Base-by-base conservation (phyloP, 1,140 invertebrate species). In the Hypothenemus hampei region DNA sequence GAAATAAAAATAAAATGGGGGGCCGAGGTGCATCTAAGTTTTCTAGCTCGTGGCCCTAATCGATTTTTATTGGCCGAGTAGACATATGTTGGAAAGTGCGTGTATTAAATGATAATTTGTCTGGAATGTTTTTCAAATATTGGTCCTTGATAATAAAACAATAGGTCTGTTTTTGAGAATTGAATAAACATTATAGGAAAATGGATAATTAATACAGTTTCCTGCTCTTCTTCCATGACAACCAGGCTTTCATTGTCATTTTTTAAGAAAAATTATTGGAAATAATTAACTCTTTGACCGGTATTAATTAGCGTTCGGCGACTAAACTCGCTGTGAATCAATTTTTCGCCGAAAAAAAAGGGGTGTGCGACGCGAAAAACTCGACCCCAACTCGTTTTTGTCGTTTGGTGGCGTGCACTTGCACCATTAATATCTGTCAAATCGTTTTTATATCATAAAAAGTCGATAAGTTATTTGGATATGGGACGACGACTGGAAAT, bases 391-490 rank as follows among this genome's bases (percentile, higher is more conserved):
- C 8, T 7, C 11, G 19, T 18, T 43, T 21, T 43, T 23, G 40
- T 43, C 40, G 40, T 43, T 21, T 43, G 40, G 20, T 43, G 21
- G 40, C 40, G 40, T 43, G 40, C 40, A 43, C 40, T 43, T 18
- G 19, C 7, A 43, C 40, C 40, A 43, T 43, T 43, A 43, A 43
- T 43, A 43, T 43, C 40, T 21, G 19, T 43, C 40, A 43, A 16
- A 11, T 10, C 18, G 21, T 43, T 43, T 43, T 37, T 29, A 29
- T 37, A 21, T 23, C 23, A 43, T 43, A 23, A 43, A 23, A 43
- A 18, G 40, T 43, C 40, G 40, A 43, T 43, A 43, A 43, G 40
- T 23, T 43, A 43, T 43, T 43, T 43, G 40, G 40, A 43, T 43
- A 43, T 23, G 36, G 18, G 18, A n/a, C 36, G 40, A 43, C 35